These are phyloP conservation scores for Pelobates cultripes DNA, from an alignment of 2,797 vertebrate genomes.

Conservation along the genomic window DNA sequence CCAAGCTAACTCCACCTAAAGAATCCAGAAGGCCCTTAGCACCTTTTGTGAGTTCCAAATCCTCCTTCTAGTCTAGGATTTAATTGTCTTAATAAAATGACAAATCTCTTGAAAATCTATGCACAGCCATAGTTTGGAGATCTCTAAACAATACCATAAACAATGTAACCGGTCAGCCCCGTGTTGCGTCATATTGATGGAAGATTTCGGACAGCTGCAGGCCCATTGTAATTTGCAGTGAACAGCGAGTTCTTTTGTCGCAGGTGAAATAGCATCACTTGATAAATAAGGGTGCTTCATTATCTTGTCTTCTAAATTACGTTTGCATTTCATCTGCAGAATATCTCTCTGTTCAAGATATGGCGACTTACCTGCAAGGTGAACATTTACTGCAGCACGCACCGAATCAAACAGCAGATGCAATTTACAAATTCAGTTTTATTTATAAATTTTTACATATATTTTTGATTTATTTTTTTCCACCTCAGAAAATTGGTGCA, in stretches of 20 bases:
- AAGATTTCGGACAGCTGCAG: too few relatives aligned
- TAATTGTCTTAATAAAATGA: too few relatives aligned
- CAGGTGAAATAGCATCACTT: background rate
- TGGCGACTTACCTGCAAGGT: slow-evolving; percentile 73
- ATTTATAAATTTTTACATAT: background rate
- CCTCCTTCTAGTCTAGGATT: too few relatives aligned
- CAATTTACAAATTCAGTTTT: background rate
- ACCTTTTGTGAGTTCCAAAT: too few relatives aligned
- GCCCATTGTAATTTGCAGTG: too few relatives aligned
- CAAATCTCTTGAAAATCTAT: too few relatives aligned
- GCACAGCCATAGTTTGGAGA: too few relatives aligned
- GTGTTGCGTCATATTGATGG: too few relatives aligned
- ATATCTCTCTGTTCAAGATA: slow-evolving; percentile 72
- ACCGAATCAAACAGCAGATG: slow-evolving; percentile 15
- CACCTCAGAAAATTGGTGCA: background rate
- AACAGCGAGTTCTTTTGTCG: background rate
- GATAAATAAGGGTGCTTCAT: background rate
- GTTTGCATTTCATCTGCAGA: slow-evolving; percentile 79
- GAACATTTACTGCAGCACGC: slow-evolving; percentile 64
- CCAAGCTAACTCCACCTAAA: too few relatives aligned
- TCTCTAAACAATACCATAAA: too few relatives aligned
- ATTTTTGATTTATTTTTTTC: background rate
- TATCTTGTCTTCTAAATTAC: slow-evolving; percentile 56
- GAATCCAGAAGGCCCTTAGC: too few relatives aligned
- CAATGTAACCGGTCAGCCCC: too few relatives aligned